These are phyloP conservation scores for Drosophila mojavensis DNA, from an alignment of 1,140 invertebrate species.

Conservation along the genomic window DNA sequence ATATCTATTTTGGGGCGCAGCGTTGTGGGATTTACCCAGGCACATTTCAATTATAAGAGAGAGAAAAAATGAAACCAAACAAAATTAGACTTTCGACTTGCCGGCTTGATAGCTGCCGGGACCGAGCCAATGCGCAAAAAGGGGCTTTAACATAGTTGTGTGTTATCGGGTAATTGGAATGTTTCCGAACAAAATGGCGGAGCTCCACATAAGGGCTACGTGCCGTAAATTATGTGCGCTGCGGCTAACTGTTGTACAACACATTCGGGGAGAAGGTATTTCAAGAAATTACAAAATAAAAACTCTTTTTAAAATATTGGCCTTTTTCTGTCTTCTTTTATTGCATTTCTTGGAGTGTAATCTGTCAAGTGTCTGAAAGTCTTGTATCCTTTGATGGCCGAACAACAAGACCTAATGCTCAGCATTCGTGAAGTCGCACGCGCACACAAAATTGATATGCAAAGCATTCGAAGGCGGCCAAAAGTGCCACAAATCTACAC, in stretches of 20 bases:
- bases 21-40: conserved; percentile 53
- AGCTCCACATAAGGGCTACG: conserved; percentile 42
- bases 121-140: conserved; percentile 43
- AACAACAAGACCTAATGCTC: conserved; percentile 73
- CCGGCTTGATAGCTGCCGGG: conserved; percentile 50
- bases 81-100: conserved; percentile 76
- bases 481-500: conserved; percentile 65
- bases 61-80: conserved; percentile 52
- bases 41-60: conserved; percentile 71
- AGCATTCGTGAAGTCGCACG: conserved; percentile 80
- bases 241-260: background rate
- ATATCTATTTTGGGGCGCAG: conserved; percentile 61
- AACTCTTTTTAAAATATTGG: conserved; percentile 3
- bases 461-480: conserved; percentile 55
- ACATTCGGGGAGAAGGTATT: background rate
- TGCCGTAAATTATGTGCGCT: conserved; percentile 51
- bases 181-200: conserved; percentile 61
- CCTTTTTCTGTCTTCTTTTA: background rate
- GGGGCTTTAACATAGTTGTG: conserved; percentile 33
- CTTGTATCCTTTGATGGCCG: conserved; percentile 72
- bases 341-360: conserved; percentile 16
- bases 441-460: conserved; percentile 76
- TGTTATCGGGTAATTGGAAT: conserved; percentile 58
- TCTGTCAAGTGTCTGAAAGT: conserved; percentile 44
- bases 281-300: too few species aligned